Evolutionary conservation across 2,113 vertebrate species (phyloP).

Genomic region (Nerophis ophidion): DNA sequence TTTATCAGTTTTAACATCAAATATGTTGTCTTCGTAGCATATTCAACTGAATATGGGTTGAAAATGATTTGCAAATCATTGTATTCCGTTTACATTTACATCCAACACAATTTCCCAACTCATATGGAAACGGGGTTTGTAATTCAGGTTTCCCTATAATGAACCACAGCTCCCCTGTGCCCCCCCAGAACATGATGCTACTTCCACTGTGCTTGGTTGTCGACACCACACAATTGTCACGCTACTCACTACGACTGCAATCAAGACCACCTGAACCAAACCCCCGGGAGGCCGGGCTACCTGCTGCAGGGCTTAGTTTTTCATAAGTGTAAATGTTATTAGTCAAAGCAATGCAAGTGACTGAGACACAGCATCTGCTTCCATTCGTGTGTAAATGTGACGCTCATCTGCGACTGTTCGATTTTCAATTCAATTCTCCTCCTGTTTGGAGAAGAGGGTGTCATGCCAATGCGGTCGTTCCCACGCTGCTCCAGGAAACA

Average conservation of each 20-base stretch:
- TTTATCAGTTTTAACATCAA: too few relatives aligned
- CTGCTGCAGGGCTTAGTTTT: constrained; percentile 26
- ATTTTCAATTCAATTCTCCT: not conserved
- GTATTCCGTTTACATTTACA: too few relatives aligned
- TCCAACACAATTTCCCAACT: too few relatives aligned
- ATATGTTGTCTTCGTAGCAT: too few relatives aligned
- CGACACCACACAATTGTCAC: too few relatives aligned
- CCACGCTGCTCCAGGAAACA: constrained; percentile 36
- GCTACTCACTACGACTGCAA: not conserved
- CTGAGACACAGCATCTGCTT: constrained; percentile 39
- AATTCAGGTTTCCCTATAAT: too few relatives aligned
- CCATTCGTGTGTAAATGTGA: constrained; percentile 30
- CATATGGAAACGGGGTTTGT: too few relatives aligned
- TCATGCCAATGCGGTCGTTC: constrained; percentile 24
- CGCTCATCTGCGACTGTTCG: constrained; percentile 4
- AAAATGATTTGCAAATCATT: too few relatives aligned
- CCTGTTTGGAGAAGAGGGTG: constrained; percentile 10
- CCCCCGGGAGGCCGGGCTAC: constrained; percentile 26
- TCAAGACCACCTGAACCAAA: constrained; percentile 9
- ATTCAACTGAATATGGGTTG: too few relatives aligned
- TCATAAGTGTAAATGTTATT: constrained; percentile 47
- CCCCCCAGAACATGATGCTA: too few relatives aligned
- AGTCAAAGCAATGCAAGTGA: constrained; percentile 29
- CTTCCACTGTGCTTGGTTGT: too few relatives aligned
- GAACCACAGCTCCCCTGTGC: too few relatives aligned